Conservation (phyloP, 2,797 vertebrate genomes). For the Emys orbicularis region DNA sequence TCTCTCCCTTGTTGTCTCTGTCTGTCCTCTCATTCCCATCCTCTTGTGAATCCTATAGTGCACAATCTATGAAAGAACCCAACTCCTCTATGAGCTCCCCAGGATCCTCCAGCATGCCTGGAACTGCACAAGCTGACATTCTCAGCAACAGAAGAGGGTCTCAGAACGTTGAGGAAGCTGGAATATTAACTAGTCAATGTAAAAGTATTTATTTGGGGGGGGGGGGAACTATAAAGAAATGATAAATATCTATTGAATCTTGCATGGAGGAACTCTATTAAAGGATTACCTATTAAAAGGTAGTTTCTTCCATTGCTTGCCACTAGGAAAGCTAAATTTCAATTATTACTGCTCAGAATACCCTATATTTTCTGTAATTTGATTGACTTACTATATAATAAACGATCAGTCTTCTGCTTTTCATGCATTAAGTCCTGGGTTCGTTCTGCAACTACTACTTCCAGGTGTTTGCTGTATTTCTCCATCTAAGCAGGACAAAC, state of each 20-base stretch:
- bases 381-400: conserved; percentile 87
- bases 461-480: conserved; percentile 93
- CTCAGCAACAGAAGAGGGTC: neutral
- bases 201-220: neutral
- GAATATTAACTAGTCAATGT: neutral
- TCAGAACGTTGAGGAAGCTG: neutral
- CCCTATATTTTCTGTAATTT: neutral
- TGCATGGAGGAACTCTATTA: neutral
- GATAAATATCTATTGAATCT: neutral
- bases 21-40: neutral
- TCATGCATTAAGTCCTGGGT: conserved; percentile 90
- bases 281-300: neutral
- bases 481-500: conserved; percentile 85
- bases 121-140: neutral
- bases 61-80: neutral
- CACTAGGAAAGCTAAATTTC: neutral
- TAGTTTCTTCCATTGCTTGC: neutral
- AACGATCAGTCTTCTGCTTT: conserved; percentile 89
- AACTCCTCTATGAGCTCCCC: neutral
- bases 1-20: neutral
- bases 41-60: neutral
- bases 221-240: fast-evolving
- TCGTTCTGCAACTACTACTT: conserved; percentile 88
- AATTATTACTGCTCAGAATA: neutral
- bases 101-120: neutral